These are phyloP conservation scores for Athripsodes cinereus DNA, from an alignment of 2,888 invertebrate species.

Conservation along the genomic window DNA sequence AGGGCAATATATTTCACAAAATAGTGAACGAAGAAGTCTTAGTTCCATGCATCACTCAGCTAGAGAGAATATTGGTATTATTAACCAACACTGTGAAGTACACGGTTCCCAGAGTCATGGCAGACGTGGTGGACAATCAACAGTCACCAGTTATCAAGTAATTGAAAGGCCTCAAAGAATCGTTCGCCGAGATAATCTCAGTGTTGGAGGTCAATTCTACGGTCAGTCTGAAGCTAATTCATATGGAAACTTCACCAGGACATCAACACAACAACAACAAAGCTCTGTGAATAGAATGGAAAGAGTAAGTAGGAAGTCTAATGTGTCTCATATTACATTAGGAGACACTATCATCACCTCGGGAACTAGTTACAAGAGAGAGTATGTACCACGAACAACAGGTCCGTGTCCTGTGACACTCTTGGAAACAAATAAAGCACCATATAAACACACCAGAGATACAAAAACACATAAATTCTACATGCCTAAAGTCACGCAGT, in stretches of 20 bases:
- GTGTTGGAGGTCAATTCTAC: constrained; percentile 67
- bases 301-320: constrained; percentile 56
- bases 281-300: constrained; percentile 46
- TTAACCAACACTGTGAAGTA: constrained; percentile 49
- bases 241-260: constrained; percentile 60
- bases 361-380: constrained; percentile 68
- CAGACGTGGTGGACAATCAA: constrained; percentile 49
- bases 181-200: constrained; percentile 59
- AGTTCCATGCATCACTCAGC: constrained; percentile 72
- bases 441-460: constrained; percentile 79
- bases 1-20: constrained; percentile 60
- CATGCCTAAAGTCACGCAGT: constrained; percentile 56
- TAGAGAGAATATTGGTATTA: constrained; percentile 47
- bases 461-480: constrained; percentile 82
- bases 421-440: constrained; percentile 66
- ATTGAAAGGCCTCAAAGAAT: constrained; percentile 59
- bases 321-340: constrained; percentile 68
- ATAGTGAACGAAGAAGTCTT: constrained; percentile 68
- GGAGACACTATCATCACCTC: constrained; percentile 55
- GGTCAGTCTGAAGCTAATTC: constrained; percentile 65
- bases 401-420: constrained; percentile 73
- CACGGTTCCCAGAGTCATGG: constrained; percentile 37
- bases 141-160: constrained; percentile 38
- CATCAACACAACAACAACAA: constrained; percentile 30
- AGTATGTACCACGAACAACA: constrained; percentile 63